These are phyloP conservation scores for Scaptomyza hsui DNA, from an alignment of 1,140 invertebrate genomes.

Conservation along the genomic window DNA sequence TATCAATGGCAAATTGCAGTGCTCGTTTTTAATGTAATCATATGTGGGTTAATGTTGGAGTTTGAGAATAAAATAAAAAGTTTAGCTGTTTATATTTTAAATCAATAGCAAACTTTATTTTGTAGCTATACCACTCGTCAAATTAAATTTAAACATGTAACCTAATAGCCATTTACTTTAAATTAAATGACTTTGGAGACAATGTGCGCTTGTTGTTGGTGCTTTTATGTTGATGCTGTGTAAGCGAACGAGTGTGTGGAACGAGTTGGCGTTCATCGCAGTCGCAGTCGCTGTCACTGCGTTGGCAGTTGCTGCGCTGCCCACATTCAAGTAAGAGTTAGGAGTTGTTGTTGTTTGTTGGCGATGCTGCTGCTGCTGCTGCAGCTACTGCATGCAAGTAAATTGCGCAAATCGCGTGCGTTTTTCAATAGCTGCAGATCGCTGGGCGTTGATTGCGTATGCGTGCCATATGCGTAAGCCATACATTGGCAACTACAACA, in stretches of 20 bases:
- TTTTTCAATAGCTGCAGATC: constrained; percentile 42
- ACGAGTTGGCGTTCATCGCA: constrained; percentile 50
- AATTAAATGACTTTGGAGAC: constrained; percentile 3
- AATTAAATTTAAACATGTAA: background rate
- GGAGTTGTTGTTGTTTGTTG: constrained; percentile 4
- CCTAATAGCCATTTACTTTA: background rate
- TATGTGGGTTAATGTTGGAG: too few species aligned
- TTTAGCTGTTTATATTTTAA: too few species aligned
- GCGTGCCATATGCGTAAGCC: constrained; percentile 39
- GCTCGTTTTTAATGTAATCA: too few species aligned
- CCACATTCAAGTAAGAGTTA: constrained; percentile 37
- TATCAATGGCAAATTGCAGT: background rate
- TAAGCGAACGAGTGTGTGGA: constrained; percentile 37
- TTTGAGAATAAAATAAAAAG: too few species aligned
- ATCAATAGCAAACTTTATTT: too few species aligned
- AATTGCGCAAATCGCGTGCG: constrained; percentile 73
- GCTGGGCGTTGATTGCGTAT: constrained; percentile 44
- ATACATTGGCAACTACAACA: background rate
- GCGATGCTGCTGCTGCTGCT: background rate
- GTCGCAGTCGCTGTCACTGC: constrained; percentile 25
- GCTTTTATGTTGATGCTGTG: constrained; percentile 33
- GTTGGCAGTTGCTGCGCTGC: constrained; percentile 54
- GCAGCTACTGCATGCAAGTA: constrained; percentile 35
- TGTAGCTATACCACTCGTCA: too few species aligned
- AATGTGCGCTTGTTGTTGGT: constrained; percentile 30